Evolutionary conservation across 2,113 vertebrate species (phyloP).

Genomic region (Sander vitreus): DNA sequence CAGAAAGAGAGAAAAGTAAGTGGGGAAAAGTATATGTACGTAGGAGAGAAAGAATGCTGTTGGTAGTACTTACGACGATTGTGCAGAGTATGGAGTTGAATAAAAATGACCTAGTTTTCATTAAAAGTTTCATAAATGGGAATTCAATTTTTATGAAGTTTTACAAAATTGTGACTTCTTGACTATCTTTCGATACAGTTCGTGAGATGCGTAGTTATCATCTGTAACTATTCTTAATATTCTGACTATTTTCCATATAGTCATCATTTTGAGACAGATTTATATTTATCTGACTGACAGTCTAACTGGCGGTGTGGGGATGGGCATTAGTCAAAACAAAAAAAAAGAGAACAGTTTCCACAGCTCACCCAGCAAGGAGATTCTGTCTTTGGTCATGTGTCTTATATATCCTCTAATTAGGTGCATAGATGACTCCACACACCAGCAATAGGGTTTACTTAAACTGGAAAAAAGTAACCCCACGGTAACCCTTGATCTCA

Average conservation of each 20-base stretch:
- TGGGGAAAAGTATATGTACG: not conserved
- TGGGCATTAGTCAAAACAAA: constrained; percentile 41
- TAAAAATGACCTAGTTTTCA: not conserved
- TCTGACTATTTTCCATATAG: constrained; percentile 19
- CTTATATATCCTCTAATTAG: constrained; percentile 68
- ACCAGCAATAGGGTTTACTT: constrained; percentile 56
- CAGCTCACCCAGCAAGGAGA: constrained; percentile 36
- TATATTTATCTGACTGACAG: constrained; percentile 58
- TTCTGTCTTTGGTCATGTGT: constrained; percentile 75
- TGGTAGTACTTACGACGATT: not conserved
- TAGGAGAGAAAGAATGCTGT: not conserved
- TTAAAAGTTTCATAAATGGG: not conserved
- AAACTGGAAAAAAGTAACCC: constrained; percentile 73
- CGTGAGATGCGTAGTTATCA: not conserved
- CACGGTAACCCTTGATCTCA: constrained; percentile 62
- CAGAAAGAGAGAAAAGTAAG: constrained; percentile 8
- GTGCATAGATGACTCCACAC: constrained; percentile 49
- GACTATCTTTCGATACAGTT: constrained; percentile 2
- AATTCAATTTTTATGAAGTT: not conserved
- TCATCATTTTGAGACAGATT: constrained; percentile 27
- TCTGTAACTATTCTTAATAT: constrained; percentile 1
- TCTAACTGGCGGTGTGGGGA: constrained; percentile 33
- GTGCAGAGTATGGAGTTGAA: not conserved
- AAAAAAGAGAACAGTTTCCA: constrained; percentile 68
- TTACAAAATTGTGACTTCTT: not conserved